These are phyloP conservation scores for Gallinago stenura DNA, from an alignment of 2,797 vertebrate species.

Conservation along the genomic window DNA sequence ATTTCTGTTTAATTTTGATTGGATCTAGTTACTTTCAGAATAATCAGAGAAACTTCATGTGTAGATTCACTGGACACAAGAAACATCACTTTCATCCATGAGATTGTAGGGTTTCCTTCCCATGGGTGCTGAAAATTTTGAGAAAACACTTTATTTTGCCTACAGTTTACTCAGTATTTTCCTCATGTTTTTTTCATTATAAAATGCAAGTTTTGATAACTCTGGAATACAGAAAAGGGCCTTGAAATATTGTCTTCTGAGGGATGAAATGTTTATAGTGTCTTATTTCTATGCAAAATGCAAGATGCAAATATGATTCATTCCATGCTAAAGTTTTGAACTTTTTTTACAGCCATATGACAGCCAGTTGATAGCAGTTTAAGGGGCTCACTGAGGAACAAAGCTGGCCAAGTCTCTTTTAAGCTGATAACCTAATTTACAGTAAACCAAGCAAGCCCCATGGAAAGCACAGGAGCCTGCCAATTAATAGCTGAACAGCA, in stretches of 20 bases:
- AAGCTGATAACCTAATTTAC: neutral
- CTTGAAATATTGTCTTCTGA: neutral
- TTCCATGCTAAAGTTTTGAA: neutral
- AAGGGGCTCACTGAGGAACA: neutral
- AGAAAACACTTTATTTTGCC: neutral
- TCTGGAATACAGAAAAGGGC: neutral
- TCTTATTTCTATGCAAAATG: neutral
- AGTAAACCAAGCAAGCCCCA: neutral
- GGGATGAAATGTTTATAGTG: neutral
- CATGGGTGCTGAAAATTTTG: neutral
- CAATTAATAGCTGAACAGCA: neutral
- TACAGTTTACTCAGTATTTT: neutral
- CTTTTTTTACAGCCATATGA: neutral
- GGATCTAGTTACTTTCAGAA: neutral
- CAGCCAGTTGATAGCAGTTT: neutral
- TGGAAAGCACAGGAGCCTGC: neutral
- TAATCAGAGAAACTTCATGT: neutral
- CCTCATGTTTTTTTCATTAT: neutral
- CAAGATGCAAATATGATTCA: neutral
- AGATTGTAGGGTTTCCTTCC: neutral
- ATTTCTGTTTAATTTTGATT: constrained; percentile 29
- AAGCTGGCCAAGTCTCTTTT: neutral
- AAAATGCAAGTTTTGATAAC: neutral
- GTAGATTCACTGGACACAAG: neutral
- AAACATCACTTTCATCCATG: neutral